A percentile compares a stretch with the other conserved stretches of the same genome.
Evolutionary conservation across 2,888 invertebrate species (phyloP).

Genomic region (Drosophila nigricruria): DNA sequence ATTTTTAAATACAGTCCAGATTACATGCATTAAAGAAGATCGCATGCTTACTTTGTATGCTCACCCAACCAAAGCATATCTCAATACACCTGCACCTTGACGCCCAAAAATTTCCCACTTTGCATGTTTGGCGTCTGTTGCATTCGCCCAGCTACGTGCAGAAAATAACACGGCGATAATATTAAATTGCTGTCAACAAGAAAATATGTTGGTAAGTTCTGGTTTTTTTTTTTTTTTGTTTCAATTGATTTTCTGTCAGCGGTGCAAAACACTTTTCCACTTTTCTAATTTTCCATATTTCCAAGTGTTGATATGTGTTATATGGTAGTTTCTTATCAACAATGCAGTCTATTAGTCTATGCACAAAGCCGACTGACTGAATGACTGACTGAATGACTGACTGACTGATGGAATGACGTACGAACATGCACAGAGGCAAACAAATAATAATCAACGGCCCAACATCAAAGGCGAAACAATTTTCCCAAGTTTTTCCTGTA

Average conservation of each 20-base stretch:
- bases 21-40: slow-evolving; percentile 4
- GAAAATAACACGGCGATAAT: slow-evolving; percentile 79
- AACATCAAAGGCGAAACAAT: slow-evolving; percentile 77
- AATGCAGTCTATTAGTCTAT: slow-evolving; percentile 72
- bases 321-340: slow-evolving; percentile 78
- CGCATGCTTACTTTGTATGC: slow-evolving; percentile 21
- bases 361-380: slow-evolving; percentile 40
- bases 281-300: slow-evolving; percentile 61
- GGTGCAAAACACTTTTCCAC: slow-evolving; percentile 71
- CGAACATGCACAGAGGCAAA: slow-evolving; percentile 62
- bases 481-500: slow-evolving; percentile 59
- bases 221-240: background rate
- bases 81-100: slow-evolving; percentile 11
- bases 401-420: slow-evolving; percentile 66
- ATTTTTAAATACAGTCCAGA: background rate
- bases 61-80: slow-evolving; percentile 5
- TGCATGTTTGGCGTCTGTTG: slow-evolving; percentile 66
- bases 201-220: slow-evolving; percentile 77
- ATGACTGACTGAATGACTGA: slow-evolving; percentile 35
- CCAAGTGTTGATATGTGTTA: slow-evolving; percentile 79
- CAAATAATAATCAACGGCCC: slow-evolving; percentile 67
- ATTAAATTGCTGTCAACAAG: slow-evolving; percentile 78
- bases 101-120: slow-evolving; percentile 18
- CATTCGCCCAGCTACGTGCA: slow-evolving; percentile 64
- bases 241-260: slow-evolving; percentile 80